These are phyloP conservation scores for Nibea coibor DNA, from an alignment of 2,113 vertebrate species.

Conservation along the genomic window DNA sequence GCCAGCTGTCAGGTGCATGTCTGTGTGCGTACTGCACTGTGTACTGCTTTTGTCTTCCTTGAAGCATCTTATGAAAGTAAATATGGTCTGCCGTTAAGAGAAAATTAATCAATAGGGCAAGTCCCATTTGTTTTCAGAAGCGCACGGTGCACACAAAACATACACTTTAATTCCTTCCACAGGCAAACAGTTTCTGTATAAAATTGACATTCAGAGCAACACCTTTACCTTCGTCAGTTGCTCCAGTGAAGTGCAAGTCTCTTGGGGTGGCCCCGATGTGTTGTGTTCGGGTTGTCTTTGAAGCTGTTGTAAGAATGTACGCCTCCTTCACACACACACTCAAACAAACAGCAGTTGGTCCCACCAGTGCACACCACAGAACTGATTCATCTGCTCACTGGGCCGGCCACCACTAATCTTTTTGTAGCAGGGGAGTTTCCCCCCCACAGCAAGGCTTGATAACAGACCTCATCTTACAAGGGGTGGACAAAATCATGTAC, in stretches of 20 bases:
- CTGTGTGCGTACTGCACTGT: neutral
- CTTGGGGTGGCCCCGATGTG: neutral
- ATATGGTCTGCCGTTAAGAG: neutral
- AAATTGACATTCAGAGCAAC: slow-evolving; percentile 17
- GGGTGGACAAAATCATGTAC: neutral
- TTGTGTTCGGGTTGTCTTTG: slow-evolving; percentile 40
- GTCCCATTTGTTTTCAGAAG: neutral
- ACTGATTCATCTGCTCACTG: slow-evolving; percentile 33
- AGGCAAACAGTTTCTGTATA: neutral
- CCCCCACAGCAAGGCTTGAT: slow-evolving; percentile 26
- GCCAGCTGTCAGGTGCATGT: neutral
- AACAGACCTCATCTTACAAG: slow-evolving; percentile 6
- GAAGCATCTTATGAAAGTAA: neutral
- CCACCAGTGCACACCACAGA: slow-evolving; percentile 1
- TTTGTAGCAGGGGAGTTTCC: neutral
- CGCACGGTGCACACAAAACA: neutral
- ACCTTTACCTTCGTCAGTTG: slow-evolving; percentile 4
- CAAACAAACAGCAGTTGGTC: slow-evolving; percentile 54
- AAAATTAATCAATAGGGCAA: neutral
- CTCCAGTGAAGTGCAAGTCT: neutral
- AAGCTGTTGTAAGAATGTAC: slow-evolving; percentile 22
- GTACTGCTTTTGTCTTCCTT: neutral
- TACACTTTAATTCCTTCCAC: neutral
- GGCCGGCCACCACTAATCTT: slow-evolving; percentile 13
- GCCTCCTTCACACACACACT: slow-evolving; percentile 27